Percentiles rank a stretch among this genome's conserved stretches.
phyloP scores from a whole-genome alignment of 2,888 invertebrate genomes.

The Scelioninae gen. 2 region DNA sequence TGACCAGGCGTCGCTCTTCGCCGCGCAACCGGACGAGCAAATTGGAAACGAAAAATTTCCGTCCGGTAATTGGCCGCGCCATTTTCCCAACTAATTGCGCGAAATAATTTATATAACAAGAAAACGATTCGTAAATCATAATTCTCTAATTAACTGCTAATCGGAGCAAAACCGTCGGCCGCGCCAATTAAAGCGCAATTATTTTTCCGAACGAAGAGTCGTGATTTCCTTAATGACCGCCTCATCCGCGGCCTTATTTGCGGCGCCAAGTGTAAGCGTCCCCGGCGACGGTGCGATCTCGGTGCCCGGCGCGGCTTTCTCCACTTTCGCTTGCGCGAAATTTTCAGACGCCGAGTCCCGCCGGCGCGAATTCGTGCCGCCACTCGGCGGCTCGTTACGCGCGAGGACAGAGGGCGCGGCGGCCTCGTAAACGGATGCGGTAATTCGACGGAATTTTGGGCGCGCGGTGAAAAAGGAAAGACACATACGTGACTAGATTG shows the following conservation, averaged over 20 bases:
- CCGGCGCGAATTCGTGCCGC: too few relatives aligned
- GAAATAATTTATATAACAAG: conserved; percentile 10
- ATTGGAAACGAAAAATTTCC: not conserved
- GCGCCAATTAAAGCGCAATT: not conserved
- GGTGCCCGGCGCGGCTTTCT: conserved; percentile 69
- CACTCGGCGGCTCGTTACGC: too few relatives aligned
- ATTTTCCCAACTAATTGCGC: conserved; percentile 1
- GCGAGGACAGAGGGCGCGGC: too few relatives aligned
- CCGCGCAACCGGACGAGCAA: too few relatives aligned
- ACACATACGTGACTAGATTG: conserved; percentile 58
- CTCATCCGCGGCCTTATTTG: conserved; percentile 41
- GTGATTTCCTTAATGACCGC: conserved; percentile 29
- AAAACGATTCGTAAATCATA: not conserved
- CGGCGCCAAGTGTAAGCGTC: conserved; percentile 38
- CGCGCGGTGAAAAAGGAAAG: conserved; percentile 58
- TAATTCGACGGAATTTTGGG: too few relatives aligned
- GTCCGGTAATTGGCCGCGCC: too few relatives aligned
- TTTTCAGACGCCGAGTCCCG: conserved; percentile 66
- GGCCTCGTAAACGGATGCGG: too few relatives aligned
- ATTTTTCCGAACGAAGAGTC: conserved; percentile 11
- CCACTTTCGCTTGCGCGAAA: conserved; percentile 74
- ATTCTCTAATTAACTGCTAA: conserved; percentile 6
- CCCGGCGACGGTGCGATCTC: conserved; percentile 47
- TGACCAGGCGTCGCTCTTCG: too few relatives aligned
- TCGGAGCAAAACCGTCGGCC: conserved; percentile 2